Conservation (phyloP, 2,888 invertebrate species). For the Colletes collaris region DNA sequence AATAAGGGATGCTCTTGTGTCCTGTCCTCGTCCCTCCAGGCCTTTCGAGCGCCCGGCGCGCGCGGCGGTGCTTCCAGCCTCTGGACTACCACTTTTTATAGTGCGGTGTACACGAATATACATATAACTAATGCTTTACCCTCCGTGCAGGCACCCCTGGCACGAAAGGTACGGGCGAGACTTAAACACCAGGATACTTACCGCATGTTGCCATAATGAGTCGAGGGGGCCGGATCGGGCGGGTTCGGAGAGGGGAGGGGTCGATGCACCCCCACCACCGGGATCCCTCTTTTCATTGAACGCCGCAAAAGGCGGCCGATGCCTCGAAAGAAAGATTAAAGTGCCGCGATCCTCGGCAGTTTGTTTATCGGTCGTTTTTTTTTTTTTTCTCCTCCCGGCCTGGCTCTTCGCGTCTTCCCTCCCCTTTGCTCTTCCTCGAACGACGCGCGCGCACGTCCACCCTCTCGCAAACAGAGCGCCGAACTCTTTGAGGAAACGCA, state of each 20-base stretch:
- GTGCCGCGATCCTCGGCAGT: slow-evolving; percentile 76
- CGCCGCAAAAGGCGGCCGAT: slow-evolving; percentile 71
- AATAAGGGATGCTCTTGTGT: slow-evolving; percentile 79
- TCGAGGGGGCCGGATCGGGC: slow-evolving; percentile 53
- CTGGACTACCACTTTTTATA: slow-evolving; percentile 65
- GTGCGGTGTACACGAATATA: slow-evolving; percentile 44
- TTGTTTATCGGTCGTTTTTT: slow-evolving; percentile 78
- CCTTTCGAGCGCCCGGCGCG: slow-evolving; percentile 40
- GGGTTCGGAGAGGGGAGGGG: neutral
- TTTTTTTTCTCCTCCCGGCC: slow-evolving; percentile 41
- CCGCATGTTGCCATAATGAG: slow-evolving; percentile 82
- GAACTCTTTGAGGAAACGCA: slow-evolving; percentile 6
- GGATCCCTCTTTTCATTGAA: slow-evolving; percentile 67
- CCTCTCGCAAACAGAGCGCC: neutral
- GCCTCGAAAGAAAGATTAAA: slow-evolving; percentile 79
- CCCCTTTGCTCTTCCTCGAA: slow-evolving; percentile 17
- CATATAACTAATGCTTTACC: slow-evolving; percentile 54
- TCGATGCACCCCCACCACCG: slow-evolving; percentile 31
- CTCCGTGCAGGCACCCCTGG: slow-evolving; percentile 48
- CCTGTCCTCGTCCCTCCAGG: slow-evolving; percentile 52
- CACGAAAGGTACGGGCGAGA: slow-evolving; percentile 66
- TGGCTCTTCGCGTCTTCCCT: slow-evolving; percentile 32
- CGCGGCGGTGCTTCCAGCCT: slow-evolving; percentile 33
- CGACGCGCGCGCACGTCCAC: slow-evolving; percentile 23
- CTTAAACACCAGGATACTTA: slow-evolving; percentile 79